Evolutionary conservation across 2,888 invertebrate genomes (phyloP).

Genomic region (Diogma glabrata): DNA sequence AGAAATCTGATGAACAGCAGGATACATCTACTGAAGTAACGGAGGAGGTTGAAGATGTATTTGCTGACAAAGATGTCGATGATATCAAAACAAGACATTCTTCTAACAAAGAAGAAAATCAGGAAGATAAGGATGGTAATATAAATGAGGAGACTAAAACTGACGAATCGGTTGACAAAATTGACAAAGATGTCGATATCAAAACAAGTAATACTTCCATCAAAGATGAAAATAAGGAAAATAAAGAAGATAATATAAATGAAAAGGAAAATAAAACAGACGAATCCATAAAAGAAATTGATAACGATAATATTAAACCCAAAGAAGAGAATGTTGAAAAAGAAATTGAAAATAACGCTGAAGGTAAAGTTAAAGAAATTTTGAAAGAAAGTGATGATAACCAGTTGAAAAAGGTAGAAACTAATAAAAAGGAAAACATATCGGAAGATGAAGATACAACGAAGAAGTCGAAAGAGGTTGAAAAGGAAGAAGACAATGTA

Average conservation of each 20-base stretch:
- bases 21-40: conserved; percentile 34
- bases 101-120: conserved; percentile 1
- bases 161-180: too few species aligned
- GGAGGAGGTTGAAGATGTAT: conserved; percentile 23
- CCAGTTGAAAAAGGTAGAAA: background rate
- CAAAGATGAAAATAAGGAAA: conserved; percentile 8
- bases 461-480: conserved; percentile 8
- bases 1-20: conserved; percentile 15
- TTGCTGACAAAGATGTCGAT: conserved; percentile 26
- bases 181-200: conserved; percentile 28
- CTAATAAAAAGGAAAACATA: background rate
- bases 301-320: conserved; percentile 26
- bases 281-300: conserved; percentile 1
- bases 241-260: too few species aligned
- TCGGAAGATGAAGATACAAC: conserved; percentile 11
- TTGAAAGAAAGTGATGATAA: too few species aligned
- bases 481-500: conserved; percentile 19
- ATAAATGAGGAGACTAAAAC: too few species aligned
- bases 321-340: conserved; percentile 8
- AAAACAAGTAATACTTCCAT: conserved; percentile 34
- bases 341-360: conserved; percentile 7
- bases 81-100: conserved; percentile 31
- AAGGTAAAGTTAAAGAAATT: background rate
- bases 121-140: conserved; percentile 10
- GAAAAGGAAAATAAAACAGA: too few species aligned